These are phyloP conservation scores for Alitta virens DNA, from an alignment of 2,888 invertebrate genomes.

Conservation along the genomic window DNA sequence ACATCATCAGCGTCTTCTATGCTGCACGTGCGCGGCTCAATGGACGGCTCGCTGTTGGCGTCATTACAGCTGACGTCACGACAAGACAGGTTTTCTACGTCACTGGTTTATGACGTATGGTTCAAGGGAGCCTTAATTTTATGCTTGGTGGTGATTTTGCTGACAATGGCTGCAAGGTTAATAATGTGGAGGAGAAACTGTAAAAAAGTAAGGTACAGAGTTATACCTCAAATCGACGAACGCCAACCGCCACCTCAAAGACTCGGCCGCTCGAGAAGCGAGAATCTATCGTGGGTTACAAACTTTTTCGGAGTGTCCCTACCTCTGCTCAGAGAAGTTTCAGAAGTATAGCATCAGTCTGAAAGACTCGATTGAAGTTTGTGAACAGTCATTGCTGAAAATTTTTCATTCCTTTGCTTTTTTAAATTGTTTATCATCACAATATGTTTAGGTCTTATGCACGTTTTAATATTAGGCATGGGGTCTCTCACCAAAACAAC, in stretches of 20 bases:
- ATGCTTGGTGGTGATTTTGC: background rate
- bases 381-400: too few relatives aligned
- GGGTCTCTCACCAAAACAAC: too few relatives aligned
- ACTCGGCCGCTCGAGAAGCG: too few relatives aligned
- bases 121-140: background rate
- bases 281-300: background rate
- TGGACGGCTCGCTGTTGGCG: background rate
- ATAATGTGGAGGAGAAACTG: background rate
- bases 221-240: background rate
- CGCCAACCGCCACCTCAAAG: too few relatives aligned
- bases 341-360: background rate
- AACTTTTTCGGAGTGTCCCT: background rate
- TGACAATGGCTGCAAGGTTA: background rate
- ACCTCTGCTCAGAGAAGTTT: background rate
- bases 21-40: background rate
- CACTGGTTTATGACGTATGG: background rate
- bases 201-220: background rate
- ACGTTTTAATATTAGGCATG: too few relatives aligned
- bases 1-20: too few relatives aligned
- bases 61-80: background rate
- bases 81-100: background rate
- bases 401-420: too few relatives aligned
- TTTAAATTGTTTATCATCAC: too few relatives aligned
- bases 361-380: too few relatives aligned
- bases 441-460: too few relatives aligned